Base-by-base conservation (phyloP, 2,113 vertebrate species). In the Cinclus mexicanus region DNA sequence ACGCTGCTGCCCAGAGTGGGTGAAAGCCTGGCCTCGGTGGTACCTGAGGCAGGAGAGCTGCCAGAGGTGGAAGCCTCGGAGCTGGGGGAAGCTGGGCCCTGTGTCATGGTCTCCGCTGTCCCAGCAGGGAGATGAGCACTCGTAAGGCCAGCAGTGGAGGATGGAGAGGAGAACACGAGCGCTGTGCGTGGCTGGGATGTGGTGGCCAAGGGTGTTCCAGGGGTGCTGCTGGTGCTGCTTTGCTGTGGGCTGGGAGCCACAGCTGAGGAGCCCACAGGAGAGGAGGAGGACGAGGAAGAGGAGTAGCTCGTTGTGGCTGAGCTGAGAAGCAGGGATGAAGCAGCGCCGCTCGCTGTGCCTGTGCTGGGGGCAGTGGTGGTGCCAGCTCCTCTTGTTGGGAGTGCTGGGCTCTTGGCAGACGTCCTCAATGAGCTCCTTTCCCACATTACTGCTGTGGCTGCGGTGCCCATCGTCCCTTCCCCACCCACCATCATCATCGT, bases 401-500 rank as follows among this genome's bases (percentile, higher is more conserved):
- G 1, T 2, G 16, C 3, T 6, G 31, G 1, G 2, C 7, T 77
- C 12, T 8, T 0, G 0, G 20, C 2, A 20, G 50, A 4, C 4
- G 3, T 6, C 9, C 9, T 3, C 0, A 2, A 1, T 1, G 79
- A 28, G 15, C 1, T 16, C 4, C 4, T 3, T 12, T 57, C 13
- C 44, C 11, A 5, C 9, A 1, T 3, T 11, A 0, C 0, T 2
- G 4, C 0, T 1, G 4, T 29, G 72, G 49, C 1, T 5, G 28
- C 6, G 2, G 44, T 33, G 74, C 11, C 16, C 6, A 2, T 46
- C 6, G 11, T 47, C 33, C 10, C 41, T 14, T 28, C 24, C 14
- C 33, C n/a, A 4, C 3, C 3, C 25, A 24, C 7, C 12, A 4
- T 13, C 26, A 3, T 10, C 28, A 2, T n/a, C 0, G 1, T 14